Conservation (phyloP, 2,888 invertebrate genomes). For the Thera britannica region DNA sequence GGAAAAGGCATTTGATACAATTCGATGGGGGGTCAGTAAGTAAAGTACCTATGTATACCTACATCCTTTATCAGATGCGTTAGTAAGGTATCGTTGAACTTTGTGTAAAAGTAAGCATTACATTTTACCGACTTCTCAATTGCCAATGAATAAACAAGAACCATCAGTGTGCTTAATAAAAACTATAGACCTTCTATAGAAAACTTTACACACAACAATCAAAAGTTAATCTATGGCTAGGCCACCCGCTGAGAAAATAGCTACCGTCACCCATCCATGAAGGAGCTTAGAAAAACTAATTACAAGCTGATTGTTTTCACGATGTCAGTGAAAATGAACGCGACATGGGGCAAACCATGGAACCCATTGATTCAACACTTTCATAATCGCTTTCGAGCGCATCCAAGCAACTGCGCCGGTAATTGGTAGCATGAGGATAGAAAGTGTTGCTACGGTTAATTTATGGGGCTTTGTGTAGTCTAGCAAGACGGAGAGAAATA, state of each 20-base stretch:
- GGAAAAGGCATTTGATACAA: no score
- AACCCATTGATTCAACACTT: constrained; percentile 24
- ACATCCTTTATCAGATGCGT: no score
- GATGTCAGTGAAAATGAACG: constrained; percentile 29
- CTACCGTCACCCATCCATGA: constrained; percentile 21
- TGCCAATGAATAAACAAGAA: not conserved
- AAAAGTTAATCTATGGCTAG: not conserved
- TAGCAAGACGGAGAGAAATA: not conserved
- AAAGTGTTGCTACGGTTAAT: constrained; percentile 27
- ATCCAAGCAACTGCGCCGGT: constrained; percentile 20
- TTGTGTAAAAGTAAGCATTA: no score
- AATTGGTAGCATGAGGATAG: constrained; percentile 24
- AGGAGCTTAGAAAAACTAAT: constrained; percentile 26
- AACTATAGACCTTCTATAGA: not conserved
- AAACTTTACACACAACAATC: not conserved
- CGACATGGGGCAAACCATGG: constrained; percentile 19
- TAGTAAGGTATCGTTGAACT: no score
- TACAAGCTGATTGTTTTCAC: constrained; percentile 20
- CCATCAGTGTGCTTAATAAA: not conserved
- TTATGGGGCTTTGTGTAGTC: constrained; percentile 4
- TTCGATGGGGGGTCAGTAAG: no score
- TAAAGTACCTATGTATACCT: no score
- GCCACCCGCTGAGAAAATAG: constrained; percentile 20
- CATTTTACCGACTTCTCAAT: not conserved
- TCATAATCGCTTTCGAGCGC: constrained; percentile 32